These are phyloP conservation scores for Chorisops tibialis DNA, from an alignment of 2,888 invertebrate genomes.

Conservation along the genomic window DNA sequence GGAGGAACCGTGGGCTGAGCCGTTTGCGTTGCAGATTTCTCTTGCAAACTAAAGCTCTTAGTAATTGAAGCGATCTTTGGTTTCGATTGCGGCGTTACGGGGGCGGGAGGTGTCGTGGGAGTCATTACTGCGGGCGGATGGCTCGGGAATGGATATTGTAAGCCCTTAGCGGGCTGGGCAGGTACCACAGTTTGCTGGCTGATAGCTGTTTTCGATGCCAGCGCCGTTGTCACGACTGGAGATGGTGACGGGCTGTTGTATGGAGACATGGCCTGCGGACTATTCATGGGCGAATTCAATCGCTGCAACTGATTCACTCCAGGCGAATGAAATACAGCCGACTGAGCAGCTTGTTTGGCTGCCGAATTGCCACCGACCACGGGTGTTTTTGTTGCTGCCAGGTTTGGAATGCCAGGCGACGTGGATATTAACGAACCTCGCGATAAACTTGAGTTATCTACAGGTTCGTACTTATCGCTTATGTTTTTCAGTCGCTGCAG, in stretches of 20 bases:
- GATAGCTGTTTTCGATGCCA: conserved; percentile 10
- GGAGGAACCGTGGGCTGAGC: conserved; percentile 19
- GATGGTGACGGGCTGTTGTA: conserved; percentile 52
- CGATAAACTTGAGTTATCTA: conserved; percentile 40
- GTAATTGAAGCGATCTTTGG: conserved; percentile 44
- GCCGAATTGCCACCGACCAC: conserved; percentile 37
- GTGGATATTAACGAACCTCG: conserved; percentile 26
- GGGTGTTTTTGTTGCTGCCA: conserved; percentile 46
- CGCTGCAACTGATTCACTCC: conserved; percentile 41
- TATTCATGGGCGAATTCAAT: conserved; percentile 51
- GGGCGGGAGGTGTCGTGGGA: conserved; percentile 41
- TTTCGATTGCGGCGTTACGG: conserved; percentile 43
- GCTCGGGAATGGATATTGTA: conserved; percentile 76
- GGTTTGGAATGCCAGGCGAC: conserved; percentile 48
- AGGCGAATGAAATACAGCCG: conserved; percentile 26
- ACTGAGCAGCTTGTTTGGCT: conserved; percentile 33
- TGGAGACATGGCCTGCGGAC: conserved; percentile 49
- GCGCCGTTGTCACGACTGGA: conserved; percentile 36
- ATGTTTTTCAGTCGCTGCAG: conserved; percentile 86
- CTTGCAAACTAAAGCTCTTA: conserved; percentile 49
- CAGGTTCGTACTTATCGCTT: conserved; percentile 75
- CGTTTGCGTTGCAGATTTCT: conserved; percentile 31
- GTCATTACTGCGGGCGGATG: conserved; percentile 62
- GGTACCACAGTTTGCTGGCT: conserved; percentile 30
- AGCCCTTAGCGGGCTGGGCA: conserved; percentile 47